These are phyloP conservation scores for Tiaroga cobitis DNA, from an alignment of 2,797 vertebrate genomes.

Conservation along the genomic window DNA sequence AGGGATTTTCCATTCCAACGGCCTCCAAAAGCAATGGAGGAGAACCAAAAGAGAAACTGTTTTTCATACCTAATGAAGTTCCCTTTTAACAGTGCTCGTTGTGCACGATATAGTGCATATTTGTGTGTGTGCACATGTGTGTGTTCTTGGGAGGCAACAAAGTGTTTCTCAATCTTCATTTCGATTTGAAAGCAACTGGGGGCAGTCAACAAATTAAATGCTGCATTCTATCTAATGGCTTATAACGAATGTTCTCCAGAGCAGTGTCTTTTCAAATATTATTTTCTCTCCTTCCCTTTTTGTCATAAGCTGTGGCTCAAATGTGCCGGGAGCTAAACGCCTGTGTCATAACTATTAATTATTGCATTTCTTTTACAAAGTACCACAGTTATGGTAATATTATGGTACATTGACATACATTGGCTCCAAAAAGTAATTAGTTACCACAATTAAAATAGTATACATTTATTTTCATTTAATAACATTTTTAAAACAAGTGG, in stretches of 20 bases:
- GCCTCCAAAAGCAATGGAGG: constrained; percentile 73
- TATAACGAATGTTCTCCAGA: constrained; percentile 66
- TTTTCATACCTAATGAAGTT: constrained; percentile 78
- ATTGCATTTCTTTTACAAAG: not conserved
- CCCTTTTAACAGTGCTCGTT: constrained; percentile 48
- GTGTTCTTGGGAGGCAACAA: constrained; percentile 43
- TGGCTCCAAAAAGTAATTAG: too few species aligned
- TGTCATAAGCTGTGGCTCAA: constrained; percentile 41
- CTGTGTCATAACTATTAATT: constrained; percentile 60
- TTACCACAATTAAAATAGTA: too few species aligned
- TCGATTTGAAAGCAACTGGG: constrained; percentile 61
- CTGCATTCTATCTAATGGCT: constrained; percentile 65
- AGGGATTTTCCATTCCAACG: constrained; percentile 76
- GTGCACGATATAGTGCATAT: constrained; percentile 31
- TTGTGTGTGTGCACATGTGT: constrained; percentile 18
- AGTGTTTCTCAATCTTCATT: constrained; percentile 62
- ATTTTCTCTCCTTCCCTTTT: constrained; percentile 49
- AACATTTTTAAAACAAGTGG: not conserved
- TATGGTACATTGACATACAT: not conserved
- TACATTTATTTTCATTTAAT: not conserved
- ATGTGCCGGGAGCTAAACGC: constrained; percentile 44
- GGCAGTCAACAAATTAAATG: constrained; percentile 67
- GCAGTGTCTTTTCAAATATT: constrained; percentile 60
- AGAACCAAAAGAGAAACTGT: constrained; percentile 76
- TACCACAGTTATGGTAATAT: not conserved